phyloP scores from a whole-genome alignment of 2,113 vertebrate species.

The Coturnix japonica region DNA sequence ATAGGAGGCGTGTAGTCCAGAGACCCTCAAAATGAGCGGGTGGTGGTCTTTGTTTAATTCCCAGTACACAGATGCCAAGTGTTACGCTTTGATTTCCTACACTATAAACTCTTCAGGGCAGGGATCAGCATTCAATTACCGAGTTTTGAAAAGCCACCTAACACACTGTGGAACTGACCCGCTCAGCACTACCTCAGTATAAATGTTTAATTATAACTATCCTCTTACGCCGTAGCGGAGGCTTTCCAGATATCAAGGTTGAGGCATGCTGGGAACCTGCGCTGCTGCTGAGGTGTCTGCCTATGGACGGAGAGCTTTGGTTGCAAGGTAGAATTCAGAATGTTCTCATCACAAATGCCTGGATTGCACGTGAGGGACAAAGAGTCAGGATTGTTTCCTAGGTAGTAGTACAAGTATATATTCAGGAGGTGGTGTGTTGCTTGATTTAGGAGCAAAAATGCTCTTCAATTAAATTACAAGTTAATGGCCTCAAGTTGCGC shows the following conservation, averaged over 20 bases:
- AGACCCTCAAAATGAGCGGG: constrained; percentile 14
- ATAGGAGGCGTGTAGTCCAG: neutral
- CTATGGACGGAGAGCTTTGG: neutral
- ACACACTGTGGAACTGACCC: constrained; percentile 45
- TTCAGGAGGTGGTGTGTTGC: neutral
- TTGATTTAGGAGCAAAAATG: neutral
- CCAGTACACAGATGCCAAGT: constrained; percentile 26
- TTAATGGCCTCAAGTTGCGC: too few species aligned
- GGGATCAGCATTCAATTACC: constrained; percentile 58
- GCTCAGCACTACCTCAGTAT: constrained; percentile 31
- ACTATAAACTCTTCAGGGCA: constrained; percentile 44
- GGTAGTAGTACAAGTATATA: neutral
- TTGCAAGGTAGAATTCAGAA: constrained; percentile 2
- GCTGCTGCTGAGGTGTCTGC: neutral
- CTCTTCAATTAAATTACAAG: neutral
- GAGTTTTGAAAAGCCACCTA: constrained; percentile 62
- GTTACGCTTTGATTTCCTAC: constrained; percentile 60
- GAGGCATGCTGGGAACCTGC: constrained; percentile 47
- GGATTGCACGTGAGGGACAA: neutral
- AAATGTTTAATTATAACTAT: constrained; percentile 71
- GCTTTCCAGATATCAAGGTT: constrained; percentile 4
- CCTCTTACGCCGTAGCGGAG: constrained; percentile 32
- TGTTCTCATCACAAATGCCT: neutral
- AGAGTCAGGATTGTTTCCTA: neutral
- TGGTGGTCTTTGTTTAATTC: constrained; percentile 48